These are phyloP conservation scores for Dascyllus trimaculatus DNA, from an alignment of 2,113 vertebrate species.

Conservation along the genomic window DNA sequence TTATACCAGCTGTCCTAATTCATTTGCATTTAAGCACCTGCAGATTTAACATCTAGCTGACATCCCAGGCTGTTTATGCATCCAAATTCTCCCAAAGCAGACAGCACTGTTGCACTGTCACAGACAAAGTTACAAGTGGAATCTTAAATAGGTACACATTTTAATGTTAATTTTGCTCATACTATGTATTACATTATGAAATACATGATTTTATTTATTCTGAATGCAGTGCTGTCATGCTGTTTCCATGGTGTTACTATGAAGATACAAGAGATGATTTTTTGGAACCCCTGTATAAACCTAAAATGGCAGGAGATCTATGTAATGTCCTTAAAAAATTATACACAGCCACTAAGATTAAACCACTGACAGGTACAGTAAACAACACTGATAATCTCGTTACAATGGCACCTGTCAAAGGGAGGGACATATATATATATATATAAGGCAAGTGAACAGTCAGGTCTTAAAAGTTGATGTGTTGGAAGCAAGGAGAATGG, in stretches of 20 bases:
- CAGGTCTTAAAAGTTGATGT: too few species aligned
- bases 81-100: conserved; percentile 12
- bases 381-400: too few species aligned
- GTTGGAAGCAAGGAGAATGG: too few species aligned
- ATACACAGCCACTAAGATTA: neutral
- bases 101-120: neutral
- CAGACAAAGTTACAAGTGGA: neutral
- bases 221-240: neutral
- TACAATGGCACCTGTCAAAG: too few species aligned
- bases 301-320: neutral
- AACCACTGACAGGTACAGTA: too few species aligned
- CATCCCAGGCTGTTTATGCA: conserved; percentile 28
- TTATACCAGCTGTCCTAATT: conserved; percentile 51
- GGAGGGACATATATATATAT: too few species aligned
- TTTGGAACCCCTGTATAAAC: neutral
- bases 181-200: neutral
- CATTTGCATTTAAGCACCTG: conserved; percentile 45
- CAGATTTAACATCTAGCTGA: conserved; percentile 24
- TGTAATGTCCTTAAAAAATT: neutral
- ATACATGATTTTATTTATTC: neutral
- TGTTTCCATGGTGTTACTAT: neutral
- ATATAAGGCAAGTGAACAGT: too few species aligned
- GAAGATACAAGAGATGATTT: neutral
- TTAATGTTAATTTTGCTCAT: neutral
- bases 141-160: neutral